Conservation (phyloP, 2,797 vertebrate species). For the Halcyon badia region DNA sequence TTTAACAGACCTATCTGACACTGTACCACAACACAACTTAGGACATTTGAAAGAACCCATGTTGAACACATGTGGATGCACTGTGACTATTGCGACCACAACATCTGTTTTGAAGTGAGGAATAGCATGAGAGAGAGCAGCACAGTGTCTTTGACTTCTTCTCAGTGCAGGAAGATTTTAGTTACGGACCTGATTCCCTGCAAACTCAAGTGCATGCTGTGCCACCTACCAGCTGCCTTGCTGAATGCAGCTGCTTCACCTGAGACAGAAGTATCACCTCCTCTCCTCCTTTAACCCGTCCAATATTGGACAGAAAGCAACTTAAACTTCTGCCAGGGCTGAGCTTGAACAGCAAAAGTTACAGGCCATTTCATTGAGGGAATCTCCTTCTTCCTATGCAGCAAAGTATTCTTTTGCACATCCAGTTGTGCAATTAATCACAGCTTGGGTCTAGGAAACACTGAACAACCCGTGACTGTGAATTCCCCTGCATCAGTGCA, state of each 20-base stretch:
- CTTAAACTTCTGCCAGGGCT: neutral
- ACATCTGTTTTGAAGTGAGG: neutral
- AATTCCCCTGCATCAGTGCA: neutral
- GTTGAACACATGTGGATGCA: neutral
- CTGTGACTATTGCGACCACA: rapidly evolving
- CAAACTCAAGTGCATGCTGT: neutral
- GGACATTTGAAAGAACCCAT: neutral
- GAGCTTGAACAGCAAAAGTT: neutral
- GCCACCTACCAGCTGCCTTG: neutral
- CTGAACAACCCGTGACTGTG: neutral
- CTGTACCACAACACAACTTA: neutral
- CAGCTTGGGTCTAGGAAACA: neutral
- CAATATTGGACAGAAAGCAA: neutral
- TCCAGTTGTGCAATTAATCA: neutral
- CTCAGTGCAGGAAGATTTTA: neutral
- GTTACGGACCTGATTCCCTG: neutral
- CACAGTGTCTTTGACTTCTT: neutral
- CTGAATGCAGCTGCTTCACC: neutral
- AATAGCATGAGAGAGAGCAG: neutral
- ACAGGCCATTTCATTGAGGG: rapidly evolving
- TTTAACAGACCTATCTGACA: neutral
- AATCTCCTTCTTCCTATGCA: neutral
- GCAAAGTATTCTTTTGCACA: neutral
- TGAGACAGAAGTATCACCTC: neutral
- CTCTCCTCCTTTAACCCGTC: neutral